Evolutionary conservation across 2,888 invertebrate species (phyloP).

Genomic region (Synergus itoensis): DNA sequence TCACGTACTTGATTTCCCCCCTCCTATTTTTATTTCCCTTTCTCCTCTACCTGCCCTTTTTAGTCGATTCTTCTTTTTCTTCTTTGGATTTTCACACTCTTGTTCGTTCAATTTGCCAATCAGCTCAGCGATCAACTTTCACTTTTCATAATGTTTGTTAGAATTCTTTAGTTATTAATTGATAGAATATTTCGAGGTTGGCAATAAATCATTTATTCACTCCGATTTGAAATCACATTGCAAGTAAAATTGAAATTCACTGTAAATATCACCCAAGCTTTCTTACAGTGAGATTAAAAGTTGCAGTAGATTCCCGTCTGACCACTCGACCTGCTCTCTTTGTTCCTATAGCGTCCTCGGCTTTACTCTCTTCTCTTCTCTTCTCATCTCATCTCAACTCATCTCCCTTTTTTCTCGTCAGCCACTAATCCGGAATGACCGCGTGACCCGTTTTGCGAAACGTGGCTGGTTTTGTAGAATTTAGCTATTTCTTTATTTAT

Average conservation of each 20-base stretch:
- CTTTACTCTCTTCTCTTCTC: conserved; percentile 43
- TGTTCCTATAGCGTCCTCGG: conserved; percentile 39
- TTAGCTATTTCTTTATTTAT: no score
- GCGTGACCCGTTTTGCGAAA: conserved; percentile 60
- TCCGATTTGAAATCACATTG: no score
- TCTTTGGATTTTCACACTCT: conserved; percentile 32
- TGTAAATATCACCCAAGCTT: neutral
- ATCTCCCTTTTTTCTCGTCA: conserved; percentile 43
- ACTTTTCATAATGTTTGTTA: neutral
- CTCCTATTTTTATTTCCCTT: neutral
- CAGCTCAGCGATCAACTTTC: neutral
- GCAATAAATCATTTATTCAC: no score
- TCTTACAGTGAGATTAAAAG: conserved; percentile 3
- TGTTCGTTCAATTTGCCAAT: neutral
- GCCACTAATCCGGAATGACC: conserved; percentile 60
- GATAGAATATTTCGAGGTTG: no score
- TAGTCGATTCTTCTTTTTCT: conserved; percentile 44
- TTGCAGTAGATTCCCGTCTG: conserved; percentile 26
- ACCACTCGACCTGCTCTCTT: conserved; percentile 42
- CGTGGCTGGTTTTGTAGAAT: no score
- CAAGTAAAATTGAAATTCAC: neutral
- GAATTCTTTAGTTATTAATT: no score
- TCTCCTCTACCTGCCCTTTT: neutral
- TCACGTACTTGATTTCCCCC: conserved; percentile 49
- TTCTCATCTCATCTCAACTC: no score